These are phyloP conservation scores for Ardeotis arabs DNA, from an alignment of 2,113 vertebrate genomes.

Conservation along the genomic window DNA sequence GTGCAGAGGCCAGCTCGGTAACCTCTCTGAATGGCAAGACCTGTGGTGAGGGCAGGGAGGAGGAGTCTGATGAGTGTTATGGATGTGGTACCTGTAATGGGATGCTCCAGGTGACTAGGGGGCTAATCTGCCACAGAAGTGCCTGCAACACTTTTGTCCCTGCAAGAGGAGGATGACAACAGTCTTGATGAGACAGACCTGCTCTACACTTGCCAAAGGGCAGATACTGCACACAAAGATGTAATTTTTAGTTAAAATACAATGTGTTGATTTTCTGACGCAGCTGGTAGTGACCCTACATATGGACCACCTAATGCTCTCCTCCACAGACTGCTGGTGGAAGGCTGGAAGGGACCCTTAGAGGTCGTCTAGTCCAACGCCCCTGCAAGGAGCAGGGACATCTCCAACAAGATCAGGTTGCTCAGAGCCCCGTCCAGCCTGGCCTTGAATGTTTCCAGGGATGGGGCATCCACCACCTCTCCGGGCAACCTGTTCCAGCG, in stretches of 20 bases:
- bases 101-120: neutral
- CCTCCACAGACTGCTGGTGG: no score
- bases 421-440: neutral
- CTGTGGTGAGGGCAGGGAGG: neutral
- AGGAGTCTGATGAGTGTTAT: neutral
- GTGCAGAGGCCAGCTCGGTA: rapidly evolving
- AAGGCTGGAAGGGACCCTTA: neutral
- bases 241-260: neutral
- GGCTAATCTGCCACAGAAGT: neutral
- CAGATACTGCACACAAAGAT: neutral
- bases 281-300: neutral
- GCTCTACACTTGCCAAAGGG: neutral
- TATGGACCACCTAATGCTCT: no score
- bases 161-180: neutral
- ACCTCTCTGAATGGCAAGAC: neutral
- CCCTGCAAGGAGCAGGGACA: neutral
- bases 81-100: no score
- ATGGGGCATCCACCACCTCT: neutral
- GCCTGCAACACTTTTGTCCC: neutral
- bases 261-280: neutral
- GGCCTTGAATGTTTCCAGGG: neutral
- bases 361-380: neutral
- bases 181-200: neutral
- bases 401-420: neutral
- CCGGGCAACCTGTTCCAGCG: neutral